Conservation (phyloP, 64 coral and sea anemone species). For the Pocillopora verrucosa region DNA sequence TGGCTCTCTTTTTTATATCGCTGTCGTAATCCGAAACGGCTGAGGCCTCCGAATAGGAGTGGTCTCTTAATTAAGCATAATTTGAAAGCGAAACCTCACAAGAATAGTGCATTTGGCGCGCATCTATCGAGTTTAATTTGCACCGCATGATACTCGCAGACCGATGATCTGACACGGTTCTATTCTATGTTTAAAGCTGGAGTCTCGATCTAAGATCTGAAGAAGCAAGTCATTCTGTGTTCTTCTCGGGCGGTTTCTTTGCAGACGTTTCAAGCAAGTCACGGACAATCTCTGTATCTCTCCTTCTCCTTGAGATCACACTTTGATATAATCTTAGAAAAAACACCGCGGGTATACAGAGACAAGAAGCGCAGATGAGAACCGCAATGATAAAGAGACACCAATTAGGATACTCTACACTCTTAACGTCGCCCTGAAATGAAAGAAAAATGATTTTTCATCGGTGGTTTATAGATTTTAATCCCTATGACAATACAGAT, state of each 20-base stretch:
- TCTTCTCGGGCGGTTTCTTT: not conserved
- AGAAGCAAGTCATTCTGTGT: not conserved
- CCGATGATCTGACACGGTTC: too few relatives aligned
- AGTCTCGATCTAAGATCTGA: too few relatives aligned
- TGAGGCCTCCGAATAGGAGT: too few relatives aligned
- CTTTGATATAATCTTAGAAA: constrained; percentile 35
- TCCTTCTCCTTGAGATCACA: not conserved
- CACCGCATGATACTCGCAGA: too few relatives aligned
- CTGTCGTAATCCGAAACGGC: too few relatives aligned
- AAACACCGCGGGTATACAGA: constrained; percentile 61
- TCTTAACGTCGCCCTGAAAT: constrained; percentile 37
- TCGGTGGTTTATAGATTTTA: not conserved
- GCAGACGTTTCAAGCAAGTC: constrained; percentile 21
- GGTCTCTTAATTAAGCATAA: too few relatives aligned
- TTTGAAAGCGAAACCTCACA: too few relatives aligned
- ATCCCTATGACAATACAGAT: not conserved
- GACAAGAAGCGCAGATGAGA: constrained; percentile 60
- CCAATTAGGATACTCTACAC: constrained; percentile 33
- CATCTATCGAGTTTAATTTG: too few relatives aligned
- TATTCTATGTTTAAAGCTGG: not conserved
- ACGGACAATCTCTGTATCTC: constrained; percentile 11
- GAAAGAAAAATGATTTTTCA: not conserved
- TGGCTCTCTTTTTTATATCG: too few relatives aligned
- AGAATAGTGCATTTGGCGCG: too few relatives aligned
- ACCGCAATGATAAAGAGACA: constrained; percentile 49